These are phyloP conservation scores for Plemyria rubiginata DNA, from an alignment of 2,888 invertebrate species.

Conservation along the genomic window DNA sequence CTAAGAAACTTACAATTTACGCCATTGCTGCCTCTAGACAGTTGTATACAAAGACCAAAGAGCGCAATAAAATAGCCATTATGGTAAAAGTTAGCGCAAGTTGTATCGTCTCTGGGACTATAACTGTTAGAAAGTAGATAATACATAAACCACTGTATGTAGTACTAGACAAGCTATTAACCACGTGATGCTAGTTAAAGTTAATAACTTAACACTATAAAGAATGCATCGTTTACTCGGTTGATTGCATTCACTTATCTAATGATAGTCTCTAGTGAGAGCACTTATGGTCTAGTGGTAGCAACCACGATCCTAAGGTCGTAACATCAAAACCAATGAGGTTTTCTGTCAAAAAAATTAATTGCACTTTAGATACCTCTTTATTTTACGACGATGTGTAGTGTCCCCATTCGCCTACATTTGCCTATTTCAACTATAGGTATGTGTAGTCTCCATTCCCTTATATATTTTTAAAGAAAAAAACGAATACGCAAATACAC, in stretches of 20 bases:
- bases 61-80: conserved; percentile 23
- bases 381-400: no score
- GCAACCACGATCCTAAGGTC: no score
- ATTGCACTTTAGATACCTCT: no score
- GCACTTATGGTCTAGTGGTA: no score
- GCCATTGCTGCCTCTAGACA: conserved; percentile 3
- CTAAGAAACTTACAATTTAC: conserved; percentile 15
- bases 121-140: conserved; percentile 23
- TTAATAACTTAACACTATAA: background rate
- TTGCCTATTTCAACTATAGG: no score
- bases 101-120: conserved; percentile 19
- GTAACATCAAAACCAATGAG: no score
- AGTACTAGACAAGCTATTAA: conserved; percentile 8
- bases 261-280: background rate
- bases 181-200: background rate
- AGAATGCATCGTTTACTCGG: background rate
- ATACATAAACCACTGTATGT: conserved; percentile 7
- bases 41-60: conserved; percentile 6
- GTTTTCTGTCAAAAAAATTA: no score
- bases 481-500: no score
- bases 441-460: no score
- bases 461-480: no score
- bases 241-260: background rate
- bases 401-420: no score
- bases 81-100: conserved; percentile 19